These are phyloP conservation scores for Bugulina stolonifera DNA, from an alignment of 2,888 invertebrate genomes.

Conservation along the genomic window DNA sequence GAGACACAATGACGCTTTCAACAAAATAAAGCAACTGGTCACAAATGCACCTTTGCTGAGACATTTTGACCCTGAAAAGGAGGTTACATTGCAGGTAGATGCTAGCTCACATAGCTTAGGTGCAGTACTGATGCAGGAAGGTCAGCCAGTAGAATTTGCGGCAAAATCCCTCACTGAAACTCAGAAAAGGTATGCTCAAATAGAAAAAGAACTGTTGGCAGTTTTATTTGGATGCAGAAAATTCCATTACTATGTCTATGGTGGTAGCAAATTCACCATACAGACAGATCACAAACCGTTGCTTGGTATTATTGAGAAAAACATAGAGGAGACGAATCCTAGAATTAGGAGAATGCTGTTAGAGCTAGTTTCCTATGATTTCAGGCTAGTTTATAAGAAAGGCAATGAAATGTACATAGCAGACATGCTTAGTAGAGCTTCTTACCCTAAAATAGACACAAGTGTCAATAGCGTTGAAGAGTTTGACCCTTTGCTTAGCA, in stretches of 20 bases:
- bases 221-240: neutral
- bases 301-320: neutral
- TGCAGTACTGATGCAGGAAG: slow-evolving; percentile 19
- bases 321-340: neutral
- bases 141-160: neutral
- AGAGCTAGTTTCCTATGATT: neutral
- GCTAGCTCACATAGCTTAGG: neutral
- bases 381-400: neutral
- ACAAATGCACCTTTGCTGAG: neutral
- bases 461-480: neutral
- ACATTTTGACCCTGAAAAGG: neutral
- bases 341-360: neutral
- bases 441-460: too few relatives aligned
- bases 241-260: slow-evolving; percentile 6
- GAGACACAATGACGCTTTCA: neutral
- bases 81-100: neutral
- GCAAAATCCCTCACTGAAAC: neutral
- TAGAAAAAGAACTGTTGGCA: slow-evolving; percentile 22
- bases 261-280: neutral
- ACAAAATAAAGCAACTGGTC: neutral
- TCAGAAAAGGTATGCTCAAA: slow-evolving; percentile 19
- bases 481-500: neutral
- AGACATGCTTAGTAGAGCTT: slow-evolving; percentile 15
- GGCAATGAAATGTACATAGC: neutral
- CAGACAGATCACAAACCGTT: slow-evolving; percentile 25